Conservation (phyloP, 2,113 vertebrate species). For the Labeo catla region DNA sequence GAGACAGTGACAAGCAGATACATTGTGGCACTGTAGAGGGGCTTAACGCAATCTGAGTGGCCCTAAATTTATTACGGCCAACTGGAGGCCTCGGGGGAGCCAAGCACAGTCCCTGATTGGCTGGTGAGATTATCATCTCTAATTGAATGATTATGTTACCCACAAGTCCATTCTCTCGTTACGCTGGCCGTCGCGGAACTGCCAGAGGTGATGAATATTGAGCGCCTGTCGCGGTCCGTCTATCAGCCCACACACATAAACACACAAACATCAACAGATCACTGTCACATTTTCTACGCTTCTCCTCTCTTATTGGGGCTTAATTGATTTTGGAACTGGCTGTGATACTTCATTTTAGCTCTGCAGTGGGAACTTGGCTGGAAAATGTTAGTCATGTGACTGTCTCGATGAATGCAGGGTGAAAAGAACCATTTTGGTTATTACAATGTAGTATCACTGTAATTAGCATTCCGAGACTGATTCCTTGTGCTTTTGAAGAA, state of each 20-base stretch:
- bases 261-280: slow-evolving; percentile 20
- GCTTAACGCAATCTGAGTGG: slow-evolving; percentile 55
- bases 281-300: slow-evolving; percentile 29
- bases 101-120: slow-evolving; percentile 21
- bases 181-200: slow-evolving; percentile 35
- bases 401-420: neutral
- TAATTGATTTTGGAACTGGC: slow-evolving; percentile 48
- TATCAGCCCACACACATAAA: slow-evolving; percentile 24
- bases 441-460: neutral
- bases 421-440: neutral
- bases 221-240: slow-evolving; percentile 37
- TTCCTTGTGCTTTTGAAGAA: neutral
- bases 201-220: slow-evolving; percentile 55
- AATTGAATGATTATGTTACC: slow-evolving; percentile 59
- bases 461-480: neutral
- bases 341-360: slow-evolving; percentile 20
- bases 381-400: slow-evolving; percentile 8
- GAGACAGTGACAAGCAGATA: slow-evolving; percentile 48
- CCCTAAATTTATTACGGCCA: slow-evolving; percentile 52
- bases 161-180: slow-evolving; percentile 54
- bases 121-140: slow-evolving; percentile 59
- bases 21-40: slow-evolving; percentile 50
- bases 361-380: neutral
- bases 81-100: slow-evolving; percentile 39
- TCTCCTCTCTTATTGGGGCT: slow-evolving; percentile 11